Evolutionary conservation across 1,140 invertebrate species (phyloP), one percentile per base, ranked within the genome.

Genomic region (Cylas formicarius): DNA sequence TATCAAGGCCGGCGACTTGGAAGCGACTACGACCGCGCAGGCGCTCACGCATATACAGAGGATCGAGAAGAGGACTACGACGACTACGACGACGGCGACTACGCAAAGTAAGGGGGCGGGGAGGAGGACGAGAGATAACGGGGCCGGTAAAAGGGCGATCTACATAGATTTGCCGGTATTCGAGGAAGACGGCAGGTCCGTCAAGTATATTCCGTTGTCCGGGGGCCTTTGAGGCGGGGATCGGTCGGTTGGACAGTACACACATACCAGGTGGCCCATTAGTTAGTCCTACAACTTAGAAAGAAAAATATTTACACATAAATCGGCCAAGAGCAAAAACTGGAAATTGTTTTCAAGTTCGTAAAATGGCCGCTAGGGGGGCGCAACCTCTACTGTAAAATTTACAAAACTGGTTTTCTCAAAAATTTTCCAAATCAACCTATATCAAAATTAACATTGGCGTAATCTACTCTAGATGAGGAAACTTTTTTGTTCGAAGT

Each of bases 121-220:
- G 35, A 43, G 48, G 31, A 48, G 36, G 36, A 44, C 39, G 8
- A 13, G 50, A 23, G 47, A 52, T 31, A 45, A 55, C n/a, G 34
- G n/a, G 9, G 33, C 33, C 10, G 13, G 46, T 24, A 40, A 51
- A 23, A 56, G 52, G 32, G 49, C 41, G 7, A 58, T 66, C 33
- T 66, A 58, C 36, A 52, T 66, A 13, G 52, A 62, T 49, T 51
- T 66, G 39, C 63, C 63, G 1, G 62, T 66, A 8, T 63, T 61
- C 21, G 60, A 63, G 29, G 46, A 50, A 8, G 50, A 51, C 34
- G 45, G 49, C 6, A 43, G 44, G 17, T 36, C 52, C 29, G 41
- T 53, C 3, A 64, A 64, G 41, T 66, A 66, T 43, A 66, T 66
- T 29, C 63, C 63, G 37, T 41, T 53, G 29, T 42, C 27, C 2